These are phyloP conservation scores for Enteromius radiatus DNA, from an alignment of 2,797 vertebrate genomes.

Conservation along the genomic window DNA sequence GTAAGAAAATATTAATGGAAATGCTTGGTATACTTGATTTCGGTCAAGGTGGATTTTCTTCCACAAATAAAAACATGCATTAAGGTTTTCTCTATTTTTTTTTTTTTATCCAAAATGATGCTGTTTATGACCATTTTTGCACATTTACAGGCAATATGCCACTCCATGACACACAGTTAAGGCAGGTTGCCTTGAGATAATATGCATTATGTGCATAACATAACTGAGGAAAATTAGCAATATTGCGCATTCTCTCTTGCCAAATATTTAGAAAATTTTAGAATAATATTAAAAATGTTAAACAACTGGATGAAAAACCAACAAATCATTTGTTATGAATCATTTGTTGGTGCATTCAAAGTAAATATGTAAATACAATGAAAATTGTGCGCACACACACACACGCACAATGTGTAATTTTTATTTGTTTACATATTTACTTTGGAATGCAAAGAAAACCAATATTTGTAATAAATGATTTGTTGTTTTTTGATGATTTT, in stretches of 20 bases:
- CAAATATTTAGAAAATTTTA: too few relatives aligned
- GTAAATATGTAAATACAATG: not conserved
- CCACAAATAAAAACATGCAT: not conserved
- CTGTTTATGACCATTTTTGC: not conserved
- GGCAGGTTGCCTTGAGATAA: not conserved
- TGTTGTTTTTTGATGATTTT: not conserved
- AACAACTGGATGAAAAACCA: not conserved
- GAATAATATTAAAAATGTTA: not conserved
- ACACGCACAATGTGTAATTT: too few relatives aligned
- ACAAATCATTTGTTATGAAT: not conserved
- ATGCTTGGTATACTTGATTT: not conserved
- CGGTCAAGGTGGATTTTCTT: not conserved
- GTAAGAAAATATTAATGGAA: not conserved
- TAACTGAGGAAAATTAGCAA: not conserved
- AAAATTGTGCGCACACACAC: too few relatives aligned
- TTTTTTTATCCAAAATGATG: not conserved
- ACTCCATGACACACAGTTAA: conserved; percentile 1
- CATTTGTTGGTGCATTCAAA: too few relatives aligned
- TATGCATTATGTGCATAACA: not conserved
- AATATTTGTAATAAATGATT: not conserved
- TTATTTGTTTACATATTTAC: not conserved
- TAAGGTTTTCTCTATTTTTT: not conserved
- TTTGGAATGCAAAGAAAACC: not conserved
- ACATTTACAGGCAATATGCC: not conserved
- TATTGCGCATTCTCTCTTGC: not conserved